These are phyloP conservation scores for Tipula confusa DNA, from an alignment of 2,888 invertebrate genomes.

Conservation along the genomic window DNA sequence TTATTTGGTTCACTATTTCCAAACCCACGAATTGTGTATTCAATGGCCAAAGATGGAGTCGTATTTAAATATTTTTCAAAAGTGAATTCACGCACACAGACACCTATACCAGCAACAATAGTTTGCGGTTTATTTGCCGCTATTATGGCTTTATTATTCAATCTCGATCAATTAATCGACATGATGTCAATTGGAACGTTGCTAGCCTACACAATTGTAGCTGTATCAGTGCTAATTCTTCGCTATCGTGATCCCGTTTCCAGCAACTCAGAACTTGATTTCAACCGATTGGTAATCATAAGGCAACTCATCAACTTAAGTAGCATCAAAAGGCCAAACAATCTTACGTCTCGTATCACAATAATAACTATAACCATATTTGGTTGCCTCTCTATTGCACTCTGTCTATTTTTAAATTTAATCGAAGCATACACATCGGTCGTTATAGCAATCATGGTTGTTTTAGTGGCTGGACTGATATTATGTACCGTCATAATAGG, in stretches of 20 bases:
- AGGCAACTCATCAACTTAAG: constrained; percentile 68
- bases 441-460: constrained; percentile 49
- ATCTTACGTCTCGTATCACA: constrained; percentile 60
- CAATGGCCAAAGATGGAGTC: constrained; percentile 86
- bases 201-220: constrained; percentile 87
- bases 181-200: constrained; percentile 95
- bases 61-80: constrained; percentile 68
- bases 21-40: constrained; percentile 79
- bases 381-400: constrained; percentile 49
- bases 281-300: constrained; percentile 45
- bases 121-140: constrained; percentile 73
- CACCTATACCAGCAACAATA: constrained; percentile 73
- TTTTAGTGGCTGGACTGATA: constrained; percentile 54
- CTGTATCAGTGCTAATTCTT: constrained; percentile 80
- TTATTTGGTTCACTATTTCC: constrained; percentile 85
- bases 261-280: constrained; percentile 44
- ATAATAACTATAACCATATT: constrained; percentile 58
- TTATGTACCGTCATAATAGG: constrained; percentile 58
- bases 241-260: constrained; percentile 57
- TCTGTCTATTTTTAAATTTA: constrained; percentile 32
- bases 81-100: constrained; percentile 69
- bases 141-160: constrained; percentile 83
- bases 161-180: constrained; percentile 85
- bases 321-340: constrained; percentile 62
- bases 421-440: constrained; percentile 40